Conservation (phyloP, 2,113 vertebrate genomes). For the Rhizomys pruinosus region DNA sequence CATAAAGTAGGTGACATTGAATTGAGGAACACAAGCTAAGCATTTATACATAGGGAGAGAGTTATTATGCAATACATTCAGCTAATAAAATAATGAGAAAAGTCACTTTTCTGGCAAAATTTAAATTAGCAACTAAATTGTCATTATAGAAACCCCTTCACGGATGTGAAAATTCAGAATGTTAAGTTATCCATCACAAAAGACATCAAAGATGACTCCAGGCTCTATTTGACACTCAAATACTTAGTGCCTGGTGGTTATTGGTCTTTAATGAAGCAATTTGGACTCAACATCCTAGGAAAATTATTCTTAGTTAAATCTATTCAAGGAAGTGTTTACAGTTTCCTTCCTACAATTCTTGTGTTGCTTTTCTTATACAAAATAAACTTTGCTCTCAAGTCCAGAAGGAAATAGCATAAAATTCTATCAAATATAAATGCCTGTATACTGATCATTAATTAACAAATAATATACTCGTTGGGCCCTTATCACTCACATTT, state of each 20-base stretch:
- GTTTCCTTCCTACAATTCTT: neutral
- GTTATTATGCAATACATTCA: neutral
- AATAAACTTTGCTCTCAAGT: neutral
- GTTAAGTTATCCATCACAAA: neutral
- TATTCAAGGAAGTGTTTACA: neutral
- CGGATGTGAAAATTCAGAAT: neutral
- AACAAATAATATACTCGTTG: neutral
- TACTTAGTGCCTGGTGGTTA: neutral
- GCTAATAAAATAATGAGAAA: constrained; percentile 1
- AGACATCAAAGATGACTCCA: neutral
- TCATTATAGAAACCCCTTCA: neutral
- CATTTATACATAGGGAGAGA: neutral
- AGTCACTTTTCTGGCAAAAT: neutral
- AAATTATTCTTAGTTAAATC: constrained; percentile 21
- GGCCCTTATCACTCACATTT: neutral
- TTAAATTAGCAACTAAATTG: neutral
- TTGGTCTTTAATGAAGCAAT: neutral
- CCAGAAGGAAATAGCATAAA: constrained; percentile 1
- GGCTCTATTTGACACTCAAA: neutral
- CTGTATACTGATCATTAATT: neutral
- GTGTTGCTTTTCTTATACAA: constrained; percentile 9
- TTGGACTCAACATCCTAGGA: neutral
- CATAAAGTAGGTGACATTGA: neutral
- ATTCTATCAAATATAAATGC: neutral
- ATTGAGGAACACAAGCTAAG: neutral